A percentile compares a stretch with the other conserved stretches of the same genome.
phyloP scores from a whole-genome alignment of 1,140 invertebrate genomes.

The Druon quercuslanigerum region DNA sequence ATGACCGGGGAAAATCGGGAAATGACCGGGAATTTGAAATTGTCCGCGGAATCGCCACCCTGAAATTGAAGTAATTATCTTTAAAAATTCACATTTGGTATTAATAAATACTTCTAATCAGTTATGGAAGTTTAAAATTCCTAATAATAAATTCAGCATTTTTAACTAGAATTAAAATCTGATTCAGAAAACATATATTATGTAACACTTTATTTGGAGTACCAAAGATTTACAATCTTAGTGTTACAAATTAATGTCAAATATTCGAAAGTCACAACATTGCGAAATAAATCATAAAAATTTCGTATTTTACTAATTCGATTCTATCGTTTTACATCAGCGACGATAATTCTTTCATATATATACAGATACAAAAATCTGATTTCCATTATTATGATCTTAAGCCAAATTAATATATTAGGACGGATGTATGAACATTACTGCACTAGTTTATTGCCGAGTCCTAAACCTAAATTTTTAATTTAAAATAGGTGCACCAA shows the following conservation, averaged over 20 bases:
- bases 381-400: constrained; percentile 10
- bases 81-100: too few species aligned
- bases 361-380: constrained; percentile 10
- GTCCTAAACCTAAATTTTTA: not conserved
- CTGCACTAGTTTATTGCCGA: not conserved
- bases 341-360: constrained; percentile 2
- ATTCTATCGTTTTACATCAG: not conserved
- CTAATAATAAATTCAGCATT: too few species aligned
- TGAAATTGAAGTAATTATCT: too few species aligned
- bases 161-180: too few species aligned
- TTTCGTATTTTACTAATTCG: not conserved
- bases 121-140: too few species aligned
- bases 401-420: constrained; percentile 19
- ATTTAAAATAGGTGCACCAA: not conserved
- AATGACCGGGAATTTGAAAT: too few species aligned
- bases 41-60: too few species aligned
- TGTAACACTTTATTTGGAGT: not conserved
- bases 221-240: not conserved
- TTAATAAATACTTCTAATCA: too few species aligned
- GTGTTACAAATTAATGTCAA: constrained; percentile 12
- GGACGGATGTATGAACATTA: constrained; percentile 12
- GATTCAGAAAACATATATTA: too few species aligned
- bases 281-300: not conserved
- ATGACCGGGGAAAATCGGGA: too few species aligned
- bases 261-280: not conserved